phyloP scores from a whole-genome alignment of 2,113 vertebrate species.

The Gila orcuttii region DNA sequence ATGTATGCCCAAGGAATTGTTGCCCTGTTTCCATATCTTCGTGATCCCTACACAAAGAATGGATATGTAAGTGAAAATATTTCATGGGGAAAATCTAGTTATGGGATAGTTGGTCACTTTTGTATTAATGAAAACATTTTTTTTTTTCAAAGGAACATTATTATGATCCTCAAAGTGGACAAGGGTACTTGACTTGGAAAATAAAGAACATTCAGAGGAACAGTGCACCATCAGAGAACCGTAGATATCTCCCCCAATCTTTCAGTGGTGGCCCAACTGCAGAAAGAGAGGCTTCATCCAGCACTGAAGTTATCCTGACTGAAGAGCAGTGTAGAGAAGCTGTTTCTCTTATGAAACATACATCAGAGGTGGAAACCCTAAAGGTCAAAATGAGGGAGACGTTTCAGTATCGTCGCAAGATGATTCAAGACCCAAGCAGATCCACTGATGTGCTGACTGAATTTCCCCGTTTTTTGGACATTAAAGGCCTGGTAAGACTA shows the following conservation, averaged over 20 bases:
- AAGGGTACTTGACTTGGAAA: slow-evolving; percentile 44
- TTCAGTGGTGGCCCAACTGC: slow-evolving; percentile 8
- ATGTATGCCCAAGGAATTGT: slow-evolving; percentile 22
- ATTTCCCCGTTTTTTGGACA: slow-evolving; percentile 17
- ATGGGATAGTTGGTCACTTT: neutral
- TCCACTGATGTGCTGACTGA: slow-evolving; percentile 2
- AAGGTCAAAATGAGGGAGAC: slow-evolving; percentile 37
- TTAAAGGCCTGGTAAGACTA: slow-evolving; percentile 4
- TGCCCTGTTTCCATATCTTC: neutral
- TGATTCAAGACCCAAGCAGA: slow-evolving; percentile 13
- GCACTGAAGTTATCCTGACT: neutral
- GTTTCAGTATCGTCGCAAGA: slow-evolving; percentile 17
- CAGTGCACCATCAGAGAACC: slow-evolving; percentile 15
- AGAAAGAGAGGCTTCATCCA: slow-evolving; percentile 10
- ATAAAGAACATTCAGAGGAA: slow-evolving; percentile 48
- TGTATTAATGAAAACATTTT: neutral
- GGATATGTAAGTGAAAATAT: neutral
- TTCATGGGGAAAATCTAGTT: neutral
- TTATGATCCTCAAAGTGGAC: slow-evolving; percentile 45
- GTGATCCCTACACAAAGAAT: neutral
- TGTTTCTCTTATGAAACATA: slow-evolving; percentile 18
- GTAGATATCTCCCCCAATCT: neutral
- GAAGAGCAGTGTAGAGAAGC: slow-evolving; percentile 38
- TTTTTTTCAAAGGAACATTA: slow-evolving; percentile 50
- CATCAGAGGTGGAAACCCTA: neutral